These are phyloP conservation scores for Amphiprion ocellaris DNA, from an alignment of 2,113 vertebrate genomes.

Conservation along the genomic window DNA sequence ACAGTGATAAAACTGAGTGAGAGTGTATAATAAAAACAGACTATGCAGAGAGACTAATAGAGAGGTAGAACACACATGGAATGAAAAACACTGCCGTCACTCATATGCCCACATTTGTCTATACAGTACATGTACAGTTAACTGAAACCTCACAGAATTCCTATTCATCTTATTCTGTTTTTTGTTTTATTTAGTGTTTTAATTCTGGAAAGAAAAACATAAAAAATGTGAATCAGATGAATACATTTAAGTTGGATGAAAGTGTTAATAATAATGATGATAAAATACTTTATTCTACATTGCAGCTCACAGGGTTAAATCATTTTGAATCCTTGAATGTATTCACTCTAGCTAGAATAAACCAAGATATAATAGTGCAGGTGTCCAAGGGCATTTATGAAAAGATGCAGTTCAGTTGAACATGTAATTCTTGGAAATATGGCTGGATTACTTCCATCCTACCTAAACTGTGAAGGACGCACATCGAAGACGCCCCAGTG, in stretches of 20 bases:
- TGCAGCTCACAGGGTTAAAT: background rate
- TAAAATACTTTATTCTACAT: background rate
- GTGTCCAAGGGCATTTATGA: background rate
- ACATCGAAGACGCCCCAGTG: background rate
- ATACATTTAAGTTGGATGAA: background rate
- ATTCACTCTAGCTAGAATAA: slow-evolving; percentile 15
- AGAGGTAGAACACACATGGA: background rate
- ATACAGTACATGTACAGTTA: too few relatives aligned
- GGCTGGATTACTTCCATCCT: background rate
- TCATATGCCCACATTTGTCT: background rate
- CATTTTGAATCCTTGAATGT: background rate
- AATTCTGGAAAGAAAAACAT: background rate
- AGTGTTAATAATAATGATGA: background rate
- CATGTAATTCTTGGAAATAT: too few relatives aligned
- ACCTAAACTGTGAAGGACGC: background rate
- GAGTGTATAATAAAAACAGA: background rate
- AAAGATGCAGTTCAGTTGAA: background rate
- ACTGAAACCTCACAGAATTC: background rate
- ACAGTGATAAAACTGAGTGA: background rate
- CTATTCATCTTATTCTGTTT: background rate
- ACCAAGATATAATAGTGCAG: background rate
- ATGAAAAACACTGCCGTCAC: background rate
- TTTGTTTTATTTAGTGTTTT: background rate
- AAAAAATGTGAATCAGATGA: background rate
- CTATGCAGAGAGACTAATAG: background rate